These are phyloP conservation scores for Agrilus planipennis DNA, from an alignment of 1,140 invertebrate genomes.

Conservation along the genomic window DNA sequence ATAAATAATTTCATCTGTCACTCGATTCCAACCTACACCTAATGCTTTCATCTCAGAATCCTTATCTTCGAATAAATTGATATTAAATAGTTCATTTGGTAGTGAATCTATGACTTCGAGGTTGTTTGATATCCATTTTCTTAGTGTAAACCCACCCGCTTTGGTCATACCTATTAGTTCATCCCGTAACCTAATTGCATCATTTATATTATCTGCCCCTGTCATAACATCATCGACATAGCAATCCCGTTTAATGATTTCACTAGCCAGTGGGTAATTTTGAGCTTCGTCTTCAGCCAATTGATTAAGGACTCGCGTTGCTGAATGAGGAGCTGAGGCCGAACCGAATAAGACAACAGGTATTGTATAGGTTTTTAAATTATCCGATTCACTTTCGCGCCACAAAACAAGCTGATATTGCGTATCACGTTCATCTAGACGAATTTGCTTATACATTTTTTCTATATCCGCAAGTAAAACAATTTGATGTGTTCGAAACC, in stretches of 20 bases:
- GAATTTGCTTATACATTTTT: too few relatives aligned
- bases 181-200: neutral
- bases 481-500: too few relatives aligned
- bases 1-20: conserved; percentile 10
- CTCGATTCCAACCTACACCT: conserved; percentile 6
- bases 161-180: neutral
- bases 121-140: neutral
- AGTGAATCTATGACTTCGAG: neutral
- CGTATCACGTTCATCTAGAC: too few relatives aligned
- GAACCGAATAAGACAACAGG: too few relatives aligned
- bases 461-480: too few relatives aligned
- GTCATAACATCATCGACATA: neutral
- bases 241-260: neutral
- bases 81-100: neutral
- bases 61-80: too few relatives aligned
- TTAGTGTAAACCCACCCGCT: neutral
- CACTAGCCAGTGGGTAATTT: neutral
- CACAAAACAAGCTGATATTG: too few relatives aligned
- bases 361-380: too few relatives aligned
- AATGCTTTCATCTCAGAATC: conserved; percentile 10
- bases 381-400: too few relatives aligned
- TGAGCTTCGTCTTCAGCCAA: neutral
- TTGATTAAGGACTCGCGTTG: too few relatives aligned
- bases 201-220: neutral
- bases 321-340: too few relatives aligned